A percentile compares a stretch with the other conserved stretches of the same genome.
Evolutionary conservation across 35 echinoderm and acorn worm species (phyloP).

Genomic region (Chiridota heheva): DNA sequence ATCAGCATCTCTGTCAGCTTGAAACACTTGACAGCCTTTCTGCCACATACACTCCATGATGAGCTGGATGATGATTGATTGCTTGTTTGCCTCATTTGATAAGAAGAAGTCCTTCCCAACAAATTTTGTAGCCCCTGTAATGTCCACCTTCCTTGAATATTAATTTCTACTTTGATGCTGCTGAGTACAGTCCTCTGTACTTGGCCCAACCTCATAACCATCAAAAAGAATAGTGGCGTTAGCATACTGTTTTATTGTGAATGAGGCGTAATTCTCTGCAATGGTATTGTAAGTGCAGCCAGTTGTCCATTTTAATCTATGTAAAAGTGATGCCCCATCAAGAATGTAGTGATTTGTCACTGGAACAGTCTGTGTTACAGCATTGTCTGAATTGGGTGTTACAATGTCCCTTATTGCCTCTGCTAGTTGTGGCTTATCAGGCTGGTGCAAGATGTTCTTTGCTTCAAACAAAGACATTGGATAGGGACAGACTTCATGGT

Average conservation of each 20-base stretch:
- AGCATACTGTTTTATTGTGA: not conserved
- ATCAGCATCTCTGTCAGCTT: conserved; percentile 39
- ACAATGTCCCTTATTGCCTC: not conserved
- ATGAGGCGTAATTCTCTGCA: not conserved
- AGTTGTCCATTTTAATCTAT: not conserved
- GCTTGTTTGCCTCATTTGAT: conserved; percentile 10
- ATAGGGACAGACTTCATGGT: conserved; percentile 48
- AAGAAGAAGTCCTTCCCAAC: not conserved
- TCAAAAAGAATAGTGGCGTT: conserved; percentile 15
- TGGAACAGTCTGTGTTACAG: not conserved
- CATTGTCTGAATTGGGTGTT: conserved; percentile 7
- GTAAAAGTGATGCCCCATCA: not conserved
- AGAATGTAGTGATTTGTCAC: conserved; percentile 9
- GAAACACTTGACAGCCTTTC: not conserved
- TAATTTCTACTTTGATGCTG: not conserved
- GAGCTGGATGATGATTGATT: conserved; percentile 39
- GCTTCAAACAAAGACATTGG: conserved; percentile 35
- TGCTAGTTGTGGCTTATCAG: conserved; percentile 53
- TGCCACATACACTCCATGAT: conserved; percentile 25
- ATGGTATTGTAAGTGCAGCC: not conserved
- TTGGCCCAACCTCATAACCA: not conserved
- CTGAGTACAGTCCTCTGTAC: not conserved
- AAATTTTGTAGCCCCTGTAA: not conserved
- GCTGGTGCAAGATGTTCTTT: conserved; percentile 21
- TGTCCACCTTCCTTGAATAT: not conserved